Conservation (phyloP, 2,888 invertebrate species). For the Stenodera caucasica region DNA sequence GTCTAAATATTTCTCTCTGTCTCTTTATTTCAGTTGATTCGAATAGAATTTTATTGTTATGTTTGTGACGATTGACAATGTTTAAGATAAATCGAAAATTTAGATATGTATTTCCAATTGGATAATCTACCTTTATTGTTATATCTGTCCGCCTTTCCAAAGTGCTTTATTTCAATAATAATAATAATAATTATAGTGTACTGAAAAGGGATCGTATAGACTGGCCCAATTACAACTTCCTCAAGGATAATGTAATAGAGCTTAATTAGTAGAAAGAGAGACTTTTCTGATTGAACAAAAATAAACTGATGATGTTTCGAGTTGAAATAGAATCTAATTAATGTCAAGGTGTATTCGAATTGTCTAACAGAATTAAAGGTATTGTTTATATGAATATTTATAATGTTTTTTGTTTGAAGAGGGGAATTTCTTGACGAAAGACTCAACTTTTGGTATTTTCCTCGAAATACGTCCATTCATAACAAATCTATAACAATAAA, state of each 20-base stretch:
- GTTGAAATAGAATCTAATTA: too few species aligned
- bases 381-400: too few species aligned
- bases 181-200: not conserved
- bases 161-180: not conserved
- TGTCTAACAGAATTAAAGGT: too few species aligned
- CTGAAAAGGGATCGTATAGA: constrained; percentile 13
- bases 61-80: constrained; percentile 47
- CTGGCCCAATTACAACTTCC: constrained; percentile 24
- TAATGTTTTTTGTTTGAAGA: too few species aligned
- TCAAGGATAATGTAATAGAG: constrained; percentile 1
- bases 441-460: too few species aligned
- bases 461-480: too few species aligned
- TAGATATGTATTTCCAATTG: constrained; percentile 45
- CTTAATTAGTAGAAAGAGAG: constrained; percentile 3
- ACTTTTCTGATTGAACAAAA: too few species aligned
- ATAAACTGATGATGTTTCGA: too few species aligned
- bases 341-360: too few species aligned
- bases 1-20: constrained; percentile 29
- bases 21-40: constrained; percentile 29
- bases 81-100: constrained; percentile 49
- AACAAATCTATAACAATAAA: too few species aligned
- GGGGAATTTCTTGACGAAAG: too few species aligned
- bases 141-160: constrained; percentile 39
- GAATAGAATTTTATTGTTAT: constrained; percentile 48
- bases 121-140: constrained; percentile 43